Percentiles rank a stretch among this genome's conserved stretches.
phyloP scores from a whole-genome alignment of 2,797 vertebrate genomes.

The Apogon talboti region DNA sequence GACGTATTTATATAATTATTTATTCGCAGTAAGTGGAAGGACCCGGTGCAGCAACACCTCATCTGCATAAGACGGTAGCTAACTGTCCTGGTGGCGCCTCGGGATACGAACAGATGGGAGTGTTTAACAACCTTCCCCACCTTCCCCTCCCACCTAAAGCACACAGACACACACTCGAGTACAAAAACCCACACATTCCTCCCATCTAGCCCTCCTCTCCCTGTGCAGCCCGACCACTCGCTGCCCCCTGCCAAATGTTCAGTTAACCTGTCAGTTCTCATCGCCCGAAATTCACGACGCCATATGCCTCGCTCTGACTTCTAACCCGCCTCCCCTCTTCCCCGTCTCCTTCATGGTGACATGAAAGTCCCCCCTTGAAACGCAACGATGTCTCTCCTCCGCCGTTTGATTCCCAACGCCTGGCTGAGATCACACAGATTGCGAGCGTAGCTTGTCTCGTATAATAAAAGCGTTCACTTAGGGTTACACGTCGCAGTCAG shows the following conservation, averaged over 20 bases:
- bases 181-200: slow-evolving; percentile 28
- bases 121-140: slow-evolving; percentile 87
- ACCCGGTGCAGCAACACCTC: slow-evolving; percentile 67
- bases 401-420: slow-evolving; percentile 68
- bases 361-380: slow-evolving; percentile 78
- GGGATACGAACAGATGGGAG: slow-evolving; percentile 90
- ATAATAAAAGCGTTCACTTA: slow-evolving; percentile 69
- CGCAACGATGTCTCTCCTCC: slow-evolving; percentile 58
- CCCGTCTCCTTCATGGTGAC: slow-evolving; percentile 71
- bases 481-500: slow-evolving; percentile 34
- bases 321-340: slow-evolving; percentile 51
- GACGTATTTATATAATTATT: slow-evolving; percentile 72
- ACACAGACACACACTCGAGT: slow-evolving; percentile 37
- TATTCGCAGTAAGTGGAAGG: slow-evolving; percentile 85
- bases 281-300: slow-evolving; percentile 84
- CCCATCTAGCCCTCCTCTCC: slow-evolving; percentile 31
- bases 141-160: slow-evolving; percentile 68
- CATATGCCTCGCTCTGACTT: slow-evolving; percentile 88
- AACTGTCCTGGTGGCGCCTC: slow-evolving; percentile 83
- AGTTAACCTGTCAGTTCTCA: slow-evolving; percentile 90
- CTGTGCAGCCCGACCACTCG: slow-evolving; percentile 18
- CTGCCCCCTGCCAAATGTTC: slow-evolving; percentile 76
- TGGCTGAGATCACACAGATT: slow-evolving; percentile 76
- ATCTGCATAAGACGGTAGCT: slow-evolving; percentile 90
- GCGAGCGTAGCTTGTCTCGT: slow-evolving; percentile 62